Evolutionary conservation across 2,113 vertebrate species (phyloP), one percentile per base, ranked within the genome.

Genomic region (Alligator sinensis): DNA sequence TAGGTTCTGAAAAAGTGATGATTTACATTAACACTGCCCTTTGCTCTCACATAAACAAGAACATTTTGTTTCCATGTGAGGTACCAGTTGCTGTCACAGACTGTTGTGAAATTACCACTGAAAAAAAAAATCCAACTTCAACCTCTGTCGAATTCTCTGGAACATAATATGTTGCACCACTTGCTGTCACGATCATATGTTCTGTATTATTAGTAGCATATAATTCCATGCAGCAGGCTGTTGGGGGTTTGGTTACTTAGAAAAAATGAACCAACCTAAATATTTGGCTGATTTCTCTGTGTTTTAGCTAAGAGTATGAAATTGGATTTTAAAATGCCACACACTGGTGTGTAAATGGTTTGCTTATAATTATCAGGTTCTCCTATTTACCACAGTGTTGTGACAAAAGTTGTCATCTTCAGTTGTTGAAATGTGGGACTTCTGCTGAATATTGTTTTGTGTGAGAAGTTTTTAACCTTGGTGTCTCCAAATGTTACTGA

Each of bases 331-430:
- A 59, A 59, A 68, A 13, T 21, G 25, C 59, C 5, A 15, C 21
- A 70, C 22, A 30, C 18, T 22, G 64, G 19, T 57, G 63, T 82
- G 54, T 28, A 83, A 72, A 82, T 5, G 21, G 10, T 13, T 57
- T 25, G 14, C 58, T n/a, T 47, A 64, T n/a, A n/a, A 81, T 21
- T 55, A 66, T 38, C 16, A 16, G 21, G 22, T 79, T 79, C 16
- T 34, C 21, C 34, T 10, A 38, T 74, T 74, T 74, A 6, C 22
- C 34, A 74, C 22, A 74, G 25, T 47, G 24, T 18, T 11, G 21
- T 14, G 22, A 12, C 0, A 1, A 25, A 59, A 22, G 16, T 59
- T 82, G 38, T 57, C 5, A 0, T 60, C 30, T 17, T 17, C 86
- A 54, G 17, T 16, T 80, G 18, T 8, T 74, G 76, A 14, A 38